These are phyloP conservation scores for Crotalus helleri DNA, from an alignment of 2,113 vertebrate species.

Conservation along the genomic window DNA sequence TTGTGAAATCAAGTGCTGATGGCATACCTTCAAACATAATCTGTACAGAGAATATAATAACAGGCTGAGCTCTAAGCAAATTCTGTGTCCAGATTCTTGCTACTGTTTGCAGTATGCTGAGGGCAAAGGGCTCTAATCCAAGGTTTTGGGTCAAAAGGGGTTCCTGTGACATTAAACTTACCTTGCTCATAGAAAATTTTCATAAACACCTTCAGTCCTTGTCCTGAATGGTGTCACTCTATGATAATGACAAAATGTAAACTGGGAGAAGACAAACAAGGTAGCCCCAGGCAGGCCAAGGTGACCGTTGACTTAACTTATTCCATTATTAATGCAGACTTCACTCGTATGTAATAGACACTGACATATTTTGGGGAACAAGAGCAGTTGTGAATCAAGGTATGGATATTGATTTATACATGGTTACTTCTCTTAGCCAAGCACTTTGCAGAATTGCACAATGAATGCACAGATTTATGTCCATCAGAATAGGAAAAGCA, in stretches of 20 bases:
- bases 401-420: slow-evolving; percentile 3
- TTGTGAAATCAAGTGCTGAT: neutral
- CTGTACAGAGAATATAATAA: neutral
- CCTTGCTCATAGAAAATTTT: neutral
- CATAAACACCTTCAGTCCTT: neutral
- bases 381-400: slow-evolving; percentile 21
- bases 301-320: slow-evolving; percentile 21
- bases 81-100: neutral
- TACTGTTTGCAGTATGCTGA: neutral
- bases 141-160: neutral
- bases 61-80: neutral
- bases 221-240: slow-evolving; percentile 12
- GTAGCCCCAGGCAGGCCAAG: slow-evolving; percentile 9
- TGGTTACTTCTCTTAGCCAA: slow-evolving; percentile 30
- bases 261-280: slow-evolving; percentile 17
- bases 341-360: slow-evolving; percentile 2
- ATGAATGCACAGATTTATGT: slow-evolving; percentile 23
- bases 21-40: neutral
- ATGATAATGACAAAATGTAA: slow-evolving; percentile 5
- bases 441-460: slow-evolving; percentile 11
- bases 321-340: slow-evolving; percentile 1
- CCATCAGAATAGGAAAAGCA: neutral
- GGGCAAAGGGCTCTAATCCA: neutral
- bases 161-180: neutral
- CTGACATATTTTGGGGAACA: slow-evolving; percentile 21